These are phyloP conservation scores for Penelope pileata DNA, from an alignment of 2,113 vertebrate species.

Conservation along the genomic window DNA sequence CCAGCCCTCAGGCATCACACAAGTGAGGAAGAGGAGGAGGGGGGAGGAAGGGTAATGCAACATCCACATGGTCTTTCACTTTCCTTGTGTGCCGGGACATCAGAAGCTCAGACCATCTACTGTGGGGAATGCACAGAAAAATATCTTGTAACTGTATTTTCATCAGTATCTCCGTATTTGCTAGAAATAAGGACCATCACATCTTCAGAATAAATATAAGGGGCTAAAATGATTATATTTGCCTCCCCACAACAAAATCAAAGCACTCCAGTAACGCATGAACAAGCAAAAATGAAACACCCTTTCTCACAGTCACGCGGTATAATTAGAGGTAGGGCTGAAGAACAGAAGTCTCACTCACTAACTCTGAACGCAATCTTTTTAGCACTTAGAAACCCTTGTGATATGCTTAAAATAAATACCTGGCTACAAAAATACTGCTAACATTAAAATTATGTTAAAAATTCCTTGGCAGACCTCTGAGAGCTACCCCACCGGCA, in stretches of 20 bases:
- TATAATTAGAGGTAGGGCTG: background rate
- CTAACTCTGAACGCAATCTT: background rate
- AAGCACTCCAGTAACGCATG: background rate
- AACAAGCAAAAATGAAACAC: slow-evolving; percentile 20
- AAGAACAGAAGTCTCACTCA: slow-evolving; percentile 18
- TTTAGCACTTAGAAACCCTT: background rate
- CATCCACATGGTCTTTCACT: background rate
- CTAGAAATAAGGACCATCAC: background rate
- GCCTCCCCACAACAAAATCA: background rate
- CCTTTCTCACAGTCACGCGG: background rate
- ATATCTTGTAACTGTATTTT: background rate
- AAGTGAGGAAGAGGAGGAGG: background rate
- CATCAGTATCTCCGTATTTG: background rate
- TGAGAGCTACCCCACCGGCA: background rate
- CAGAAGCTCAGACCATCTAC: background rate
- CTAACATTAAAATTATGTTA: slow-evolving; percentile 9
- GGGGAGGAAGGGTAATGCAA: background rate
- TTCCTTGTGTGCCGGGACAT: rapidly evolving
- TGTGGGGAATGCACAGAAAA: background rate
- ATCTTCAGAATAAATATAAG: background rate
- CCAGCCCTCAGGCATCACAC: background rate
- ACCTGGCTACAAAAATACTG: background rate
- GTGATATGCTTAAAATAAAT: background rate
- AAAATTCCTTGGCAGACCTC: background rate
- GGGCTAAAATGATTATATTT: background rate